Base-by-base conservation (phyloP, 1,140 invertebrate species). In the Trachelipus rathkii region DNA sequence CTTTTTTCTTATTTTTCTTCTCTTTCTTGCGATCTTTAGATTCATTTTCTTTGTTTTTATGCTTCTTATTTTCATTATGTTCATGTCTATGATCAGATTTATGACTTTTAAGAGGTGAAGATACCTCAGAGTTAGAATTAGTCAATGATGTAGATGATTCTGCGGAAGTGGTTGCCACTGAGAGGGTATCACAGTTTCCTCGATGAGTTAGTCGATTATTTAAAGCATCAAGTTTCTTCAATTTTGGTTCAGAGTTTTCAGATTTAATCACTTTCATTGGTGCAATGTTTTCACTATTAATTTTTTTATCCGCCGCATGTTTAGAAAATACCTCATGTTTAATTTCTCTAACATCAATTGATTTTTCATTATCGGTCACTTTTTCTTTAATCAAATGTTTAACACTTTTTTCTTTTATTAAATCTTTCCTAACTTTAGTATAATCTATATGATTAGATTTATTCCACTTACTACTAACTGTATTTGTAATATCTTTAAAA, bases 31-130 rank as follows among this genome's bases (percentile, higher is more conserved):
- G 80, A 86, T 76, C 87, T 87, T 74, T 88, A 85, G 76, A 86
- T 85, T 77, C 89, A 87, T 78, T 79, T n/a, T 80, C 77, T 46
- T 90, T 91, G 78, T 90, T 87, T 79, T 90, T 90, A 79, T 90
- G 88, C 71, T 80, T 80, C 44, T 77, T 77, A 21, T 80, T 74
- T 72, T 80, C 78, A 75, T 80, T 80, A 44, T 76, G 72, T 68
- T 80, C 72, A 75, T 80, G 78, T 13, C 53, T 60, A 73, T 79
- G n/a, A n/a, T n/a, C n/a, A n/a, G n/a, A n/a, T n/a, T n/a, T n/a
- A n/a, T n/a, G n/a, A n/a, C n/a, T n/a, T 71, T 91, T 87, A 70
- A 88, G 89, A 66, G 73, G 50, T 72, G 76, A 11, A 15, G 79
- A 33, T 10, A 43, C 44, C 15, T 75, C 60, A 15, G 73, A 0